Conservation (phyloP, 2,113 vertebrate species). For the Anoplopoma fimbria region DNA sequence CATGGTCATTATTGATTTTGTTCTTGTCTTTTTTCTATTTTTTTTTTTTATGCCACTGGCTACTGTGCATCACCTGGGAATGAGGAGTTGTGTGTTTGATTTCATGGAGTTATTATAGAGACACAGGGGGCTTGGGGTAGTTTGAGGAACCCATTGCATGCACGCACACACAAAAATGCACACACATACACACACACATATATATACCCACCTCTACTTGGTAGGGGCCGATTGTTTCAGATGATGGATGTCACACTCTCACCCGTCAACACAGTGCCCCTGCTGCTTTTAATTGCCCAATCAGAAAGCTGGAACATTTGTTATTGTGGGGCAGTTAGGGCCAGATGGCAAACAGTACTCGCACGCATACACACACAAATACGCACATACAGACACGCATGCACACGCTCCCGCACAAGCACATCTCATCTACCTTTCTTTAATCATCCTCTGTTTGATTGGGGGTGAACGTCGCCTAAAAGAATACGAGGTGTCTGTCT, state of each 20-base stretch:
- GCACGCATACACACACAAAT: background rate
- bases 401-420: background rate
- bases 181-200: conserved; percentile 36
- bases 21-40: background rate
- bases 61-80: conserved; percentile 68
- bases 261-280: conserved; percentile 77
- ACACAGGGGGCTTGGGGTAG: conserved; percentile 66
- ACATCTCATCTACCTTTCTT: conserved; percentile 55
- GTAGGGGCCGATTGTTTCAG: conserved; percentile 77
- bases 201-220: conserved; percentile 45
- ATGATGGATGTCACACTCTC: conserved; percentile 82
- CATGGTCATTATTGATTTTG: conserved; percentile 66
- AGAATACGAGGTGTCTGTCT: conserved; percentile 44
- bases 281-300: conserved; percentile 84
- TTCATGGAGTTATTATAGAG: conserved; percentile 76
- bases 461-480: conserved; percentile 44
- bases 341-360: conserved; percentile 71
- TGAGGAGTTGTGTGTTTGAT: conserved; percentile 76
- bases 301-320: conserved; percentile 82
- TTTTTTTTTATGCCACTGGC: conserved; percentile 58
- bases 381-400: background rate
- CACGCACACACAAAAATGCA: conserved; percentile 10
- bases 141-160: conserved; percentile 57
- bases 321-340: conserved; percentile 79
- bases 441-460: conserved; percentile 65